These are phyloP conservation scores for Panonychus citri DNA, from an alignment of 1,140 invertebrate species.

Conservation along the genomic window DNA sequence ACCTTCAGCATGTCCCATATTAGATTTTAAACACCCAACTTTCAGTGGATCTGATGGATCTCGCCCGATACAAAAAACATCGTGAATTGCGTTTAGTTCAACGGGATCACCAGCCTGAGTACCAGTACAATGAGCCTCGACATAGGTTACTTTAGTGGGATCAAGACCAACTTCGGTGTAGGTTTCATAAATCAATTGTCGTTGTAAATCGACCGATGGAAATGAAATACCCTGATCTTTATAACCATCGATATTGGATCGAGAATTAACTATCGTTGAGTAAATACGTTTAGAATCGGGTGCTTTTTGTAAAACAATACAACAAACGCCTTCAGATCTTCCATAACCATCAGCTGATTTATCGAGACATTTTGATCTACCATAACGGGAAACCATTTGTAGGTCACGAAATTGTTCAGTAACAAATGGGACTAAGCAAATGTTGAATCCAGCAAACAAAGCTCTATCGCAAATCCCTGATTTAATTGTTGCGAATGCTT, in stretches of 20 bases:
- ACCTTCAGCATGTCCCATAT: constrained; percentile 74
- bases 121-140: constrained; percentile 89
- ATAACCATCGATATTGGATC: constrained; percentile 64
- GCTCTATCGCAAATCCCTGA: constrained; percentile 16
- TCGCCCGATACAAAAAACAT: constrained; percentile 32
- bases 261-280: constrained; percentile 40
- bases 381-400: not conserved
- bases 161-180: constrained; percentile 58
- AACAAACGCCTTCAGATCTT: constrained; percentile 45
- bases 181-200: constrained; percentile 31
- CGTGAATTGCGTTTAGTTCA: constrained; percentile 29
- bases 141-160: constrained; percentile 47
- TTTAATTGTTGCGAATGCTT: constrained; percentile 4
- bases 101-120: constrained; percentile 71
- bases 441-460: constrained; percentile 28
- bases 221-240: constrained; percentile 54
- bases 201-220: constrained; percentile 17
- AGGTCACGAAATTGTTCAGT: constrained; percentile 15
- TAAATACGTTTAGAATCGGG: constrained; percentile 25
- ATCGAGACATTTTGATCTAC: not conserved
- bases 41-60: constrained; percentile 37
- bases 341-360: constrained; percentile 1
- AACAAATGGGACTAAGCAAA: constrained; percentile 26
- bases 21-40: constrained; percentile 77
- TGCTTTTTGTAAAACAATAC: constrained; percentile 17